Percentiles rank a stretch among this genome's conserved stretches.
phyloP scores from a whole-genome alignment of 2,888 invertebrate genomes.

The Anaspis maculata region DNA sequence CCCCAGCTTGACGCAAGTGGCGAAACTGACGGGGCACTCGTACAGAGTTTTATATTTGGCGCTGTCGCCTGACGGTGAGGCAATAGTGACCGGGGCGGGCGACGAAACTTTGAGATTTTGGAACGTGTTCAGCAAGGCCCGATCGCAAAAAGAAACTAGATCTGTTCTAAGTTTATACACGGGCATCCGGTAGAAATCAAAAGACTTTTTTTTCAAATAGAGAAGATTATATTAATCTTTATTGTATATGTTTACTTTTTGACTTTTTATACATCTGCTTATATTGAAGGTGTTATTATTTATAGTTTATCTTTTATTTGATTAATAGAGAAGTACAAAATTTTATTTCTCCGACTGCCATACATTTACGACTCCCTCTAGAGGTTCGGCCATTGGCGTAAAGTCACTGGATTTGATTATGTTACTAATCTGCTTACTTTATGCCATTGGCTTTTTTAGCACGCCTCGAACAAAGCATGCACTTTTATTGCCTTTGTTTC shows the following conservation, averaged over 20 bases:
- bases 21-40: slow-evolving; percentile 94
- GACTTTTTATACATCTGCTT: slow-evolving; percentile 9
- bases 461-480: too few relatives aligned
- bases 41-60: slow-evolving; percentile 93
- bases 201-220: slow-evolving; percentile 5
- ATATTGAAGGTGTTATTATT: too few relatives aligned
- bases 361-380: too few relatives aligned
- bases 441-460: too few relatives aligned
- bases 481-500: too few relatives aligned
- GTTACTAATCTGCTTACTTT: too few relatives aligned
- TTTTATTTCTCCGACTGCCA: slow-evolving; percentile 4
- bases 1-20: slow-evolving; percentile 92
- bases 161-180: slow-evolving; percentile 89
- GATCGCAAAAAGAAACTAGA: slow-evolving; percentile 88
- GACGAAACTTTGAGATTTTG: slow-evolving; percentile 97
- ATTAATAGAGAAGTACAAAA: too few relatives aligned
- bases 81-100: slow-evolving; percentile 97
- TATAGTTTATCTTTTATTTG: too few relatives aligned
- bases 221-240: slow-evolving; percentile 2
- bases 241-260: slow-evolving; percentile 4
- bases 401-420: too few relatives aligned
- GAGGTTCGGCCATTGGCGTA: too few relatives aligned
- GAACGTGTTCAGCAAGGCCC: slow-evolving; percentile 98
- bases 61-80: slow-evolving; percentile 95
- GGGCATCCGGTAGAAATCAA: slow-evolving; percentile 59